Conservation (phyloP, 2,797 vertebrate genomes). For the Nannoperca australis region DNA sequence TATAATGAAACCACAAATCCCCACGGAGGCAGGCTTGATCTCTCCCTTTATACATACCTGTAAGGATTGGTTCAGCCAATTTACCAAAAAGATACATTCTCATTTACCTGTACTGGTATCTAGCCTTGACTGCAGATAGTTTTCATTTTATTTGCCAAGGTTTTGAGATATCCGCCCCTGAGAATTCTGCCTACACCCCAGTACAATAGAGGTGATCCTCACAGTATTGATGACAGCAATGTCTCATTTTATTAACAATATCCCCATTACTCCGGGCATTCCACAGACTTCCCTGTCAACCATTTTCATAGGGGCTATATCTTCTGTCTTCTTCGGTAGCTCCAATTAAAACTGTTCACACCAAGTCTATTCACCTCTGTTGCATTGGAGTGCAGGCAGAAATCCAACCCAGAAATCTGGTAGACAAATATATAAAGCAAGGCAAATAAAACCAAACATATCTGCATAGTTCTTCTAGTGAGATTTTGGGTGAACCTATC, state of each 20-base stretch:
- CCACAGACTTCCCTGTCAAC: not conserved
- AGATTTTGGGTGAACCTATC: not conserved
- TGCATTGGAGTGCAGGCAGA: not conserved
- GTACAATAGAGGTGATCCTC: not conserved
- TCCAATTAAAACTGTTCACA: not conserved
- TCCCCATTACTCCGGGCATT: not conserved
- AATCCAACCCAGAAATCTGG: not conserved
- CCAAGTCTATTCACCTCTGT: not conserved
- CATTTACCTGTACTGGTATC: conserved; percentile 16
- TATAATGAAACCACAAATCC: conserved; percentile 53
- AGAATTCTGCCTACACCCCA: not conserved
- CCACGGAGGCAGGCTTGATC: conserved; percentile 29
- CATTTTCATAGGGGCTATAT: not conserved
- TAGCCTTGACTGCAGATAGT: conserved; percentile 3
- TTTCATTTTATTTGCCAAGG: conserved; percentile 8
- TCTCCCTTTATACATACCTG: conserved; percentile 27
- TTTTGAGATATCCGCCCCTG: not conserved
- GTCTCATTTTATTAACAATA: not conserved
- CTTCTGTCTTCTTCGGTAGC: not conserved
- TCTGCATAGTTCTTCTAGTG: not conserved
- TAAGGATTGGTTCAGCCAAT: conserved; percentile 20
- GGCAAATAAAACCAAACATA: not conserved
- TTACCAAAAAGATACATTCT: conserved; percentile 4
- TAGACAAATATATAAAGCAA: not conserved
- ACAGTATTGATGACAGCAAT: not conserved